These are phyloP conservation scores for Ataeniobius toweri DNA, from an alignment of 2,797 vertebrate genomes.

Conservation along the genomic window DNA sequence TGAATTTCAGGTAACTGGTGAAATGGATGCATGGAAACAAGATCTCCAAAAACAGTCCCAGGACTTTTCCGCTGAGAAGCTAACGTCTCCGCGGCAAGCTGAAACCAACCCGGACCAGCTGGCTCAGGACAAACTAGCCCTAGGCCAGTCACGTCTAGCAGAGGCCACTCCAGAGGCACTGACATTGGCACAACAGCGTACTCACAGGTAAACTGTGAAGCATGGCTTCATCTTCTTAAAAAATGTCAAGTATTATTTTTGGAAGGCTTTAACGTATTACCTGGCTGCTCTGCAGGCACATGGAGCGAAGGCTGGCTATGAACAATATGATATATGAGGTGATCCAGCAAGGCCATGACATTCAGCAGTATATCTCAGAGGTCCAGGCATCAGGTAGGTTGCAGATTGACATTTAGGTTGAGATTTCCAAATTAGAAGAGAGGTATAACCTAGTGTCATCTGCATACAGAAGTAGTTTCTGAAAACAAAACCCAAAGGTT, in stretches of 20 bases:
- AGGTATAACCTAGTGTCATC: neutral
- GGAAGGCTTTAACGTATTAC: neutral
- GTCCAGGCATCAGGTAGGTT: conserved; percentile 92
- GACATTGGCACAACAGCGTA: conserved; percentile 91
- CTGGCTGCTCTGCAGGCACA: conserved; percentile 80
- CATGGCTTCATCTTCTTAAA: neutral
- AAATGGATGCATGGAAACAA: conserved; percentile 97
- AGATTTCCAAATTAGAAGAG: conserved; percentile 1
- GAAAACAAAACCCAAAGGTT: neutral
- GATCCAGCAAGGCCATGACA: conserved; percentile 95
- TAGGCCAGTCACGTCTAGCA: conserved; percentile 85
- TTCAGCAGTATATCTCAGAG: conserved; percentile 96
- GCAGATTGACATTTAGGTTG: neutral
- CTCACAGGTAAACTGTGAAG: conserved; percentile 78
- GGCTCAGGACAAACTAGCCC: conserved; percentile 87
- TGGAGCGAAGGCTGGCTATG: conserved; percentile 92
- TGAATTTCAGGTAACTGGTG: conserved; percentile 88
- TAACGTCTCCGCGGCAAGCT: conserved; percentile 82
- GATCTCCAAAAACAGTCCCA: conserved; percentile 93
- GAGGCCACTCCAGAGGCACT: conserved; percentile 87
- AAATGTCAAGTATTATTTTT: neutral
- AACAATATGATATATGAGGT: conserved; percentile 99
- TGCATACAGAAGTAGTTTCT: neutral
- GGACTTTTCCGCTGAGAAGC: conserved; percentile 92
- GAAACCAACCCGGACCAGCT: conserved; percentile 85